Percentiles rank a stretch among this genome's conserved stretches.
phyloP scores from a whole-genome alignment of 2,888 invertebrate species.

The Aelia acuminata region DNA sequence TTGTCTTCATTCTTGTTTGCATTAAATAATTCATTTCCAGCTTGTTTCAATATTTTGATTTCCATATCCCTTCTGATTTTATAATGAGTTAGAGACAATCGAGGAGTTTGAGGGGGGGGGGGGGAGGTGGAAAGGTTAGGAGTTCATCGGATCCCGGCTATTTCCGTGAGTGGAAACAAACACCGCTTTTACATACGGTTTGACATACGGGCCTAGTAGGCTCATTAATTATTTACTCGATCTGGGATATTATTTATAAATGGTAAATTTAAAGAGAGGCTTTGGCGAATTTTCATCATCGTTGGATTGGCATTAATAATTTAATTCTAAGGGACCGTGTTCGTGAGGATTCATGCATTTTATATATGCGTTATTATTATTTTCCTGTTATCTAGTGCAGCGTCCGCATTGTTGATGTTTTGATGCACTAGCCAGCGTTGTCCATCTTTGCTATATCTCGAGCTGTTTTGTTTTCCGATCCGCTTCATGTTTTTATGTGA shows the following conservation, averaged over 20 bases:
- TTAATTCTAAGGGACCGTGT: background rate
- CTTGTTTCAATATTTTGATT: slow-evolving; percentile 1
- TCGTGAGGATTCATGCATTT: background rate
- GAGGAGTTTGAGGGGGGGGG: background rate
- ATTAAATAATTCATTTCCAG: background rate
- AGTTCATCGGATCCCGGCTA: background rate
- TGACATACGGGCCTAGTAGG: background rate
- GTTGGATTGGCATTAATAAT: background rate
- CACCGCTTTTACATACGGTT: background rate
- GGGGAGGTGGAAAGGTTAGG: slow-evolving; percentile 5
- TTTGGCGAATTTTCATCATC: background rate
- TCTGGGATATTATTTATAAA: background rate
- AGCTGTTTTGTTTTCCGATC: background rate
- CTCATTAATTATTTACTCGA: background rate
- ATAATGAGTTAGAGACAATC: slow-evolving; percentile 15
- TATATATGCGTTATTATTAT: background rate
- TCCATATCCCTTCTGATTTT: background rate
- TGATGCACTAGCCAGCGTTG: background rate
- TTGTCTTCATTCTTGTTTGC: background rate
- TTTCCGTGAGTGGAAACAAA: background rate
- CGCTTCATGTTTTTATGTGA: background rate
- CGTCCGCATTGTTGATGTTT: background rate
- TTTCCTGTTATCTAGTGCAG: background rate
- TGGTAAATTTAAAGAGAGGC: background rate
- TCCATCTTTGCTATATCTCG: background rate